These are phyloP conservation scores for Cynoglossus semilaevis DNA, from an alignment of 2,113 vertebrate species.

Conservation along the genomic window DNA sequence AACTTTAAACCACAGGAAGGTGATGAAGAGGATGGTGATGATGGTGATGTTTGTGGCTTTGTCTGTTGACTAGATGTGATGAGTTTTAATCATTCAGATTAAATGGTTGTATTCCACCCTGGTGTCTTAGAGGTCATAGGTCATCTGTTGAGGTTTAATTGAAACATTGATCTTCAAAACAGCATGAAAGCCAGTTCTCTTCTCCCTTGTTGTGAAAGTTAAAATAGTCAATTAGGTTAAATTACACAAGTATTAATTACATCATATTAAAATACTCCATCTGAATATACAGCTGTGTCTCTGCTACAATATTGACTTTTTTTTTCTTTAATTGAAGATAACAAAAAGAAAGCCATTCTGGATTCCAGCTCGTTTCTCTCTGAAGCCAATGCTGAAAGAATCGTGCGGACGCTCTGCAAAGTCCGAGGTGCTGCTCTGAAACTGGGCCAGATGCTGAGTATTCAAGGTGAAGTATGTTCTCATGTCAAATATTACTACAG, in stretches of 20 bases:
- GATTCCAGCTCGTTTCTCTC: conserved; percentile 55
- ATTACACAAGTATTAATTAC: too few species aligned
- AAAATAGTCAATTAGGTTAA: not conserved
- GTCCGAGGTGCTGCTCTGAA: conserved; percentile 65
- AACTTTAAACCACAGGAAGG: conserved; percentile 77
- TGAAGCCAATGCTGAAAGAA: conserved; percentile 62
- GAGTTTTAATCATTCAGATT: not conserved
- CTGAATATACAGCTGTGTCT: too few species aligned
- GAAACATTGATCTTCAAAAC: too few species aligned
- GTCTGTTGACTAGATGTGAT: not conserved
- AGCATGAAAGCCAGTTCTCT: too few species aligned
- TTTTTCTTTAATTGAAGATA: conserved; percentile 23
- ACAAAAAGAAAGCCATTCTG: conserved; percentile 41
- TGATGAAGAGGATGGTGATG: conserved; percentile 6
- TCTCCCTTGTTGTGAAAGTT: not conserved
- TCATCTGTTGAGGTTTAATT: too few species aligned
- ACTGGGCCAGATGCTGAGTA: conserved; percentile 67
- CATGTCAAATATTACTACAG: not conserved
- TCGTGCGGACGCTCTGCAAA: conserved; percentile 64
- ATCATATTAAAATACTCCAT: too few species aligned
- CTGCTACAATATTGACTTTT: too few species aligned
- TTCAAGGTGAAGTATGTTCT: conserved; percentile 52
- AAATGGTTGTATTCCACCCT: too few species aligned
- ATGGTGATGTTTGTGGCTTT: not conserved
- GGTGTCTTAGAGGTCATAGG: too few species aligned